These are phyloP conservation scores for Pomacea canaliculata DNA, from an alignment of 2,888 invertebrate genomes.

Conservation along the genomic window DNA sequence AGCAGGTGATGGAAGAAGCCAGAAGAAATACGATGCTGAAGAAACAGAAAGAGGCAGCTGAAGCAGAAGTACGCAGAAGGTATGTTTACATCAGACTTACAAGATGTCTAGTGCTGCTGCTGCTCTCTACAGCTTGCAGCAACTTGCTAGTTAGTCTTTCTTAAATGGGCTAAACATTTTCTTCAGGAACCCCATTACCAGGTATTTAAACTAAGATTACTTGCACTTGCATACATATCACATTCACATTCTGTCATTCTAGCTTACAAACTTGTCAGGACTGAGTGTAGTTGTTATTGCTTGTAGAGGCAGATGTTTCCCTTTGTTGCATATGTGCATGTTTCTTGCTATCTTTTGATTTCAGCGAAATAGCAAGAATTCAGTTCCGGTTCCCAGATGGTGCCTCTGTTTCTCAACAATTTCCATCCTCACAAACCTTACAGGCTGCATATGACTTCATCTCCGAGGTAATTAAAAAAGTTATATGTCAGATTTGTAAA, in stretches of 20 bases:
- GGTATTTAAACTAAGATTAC: too few relatives aligned
- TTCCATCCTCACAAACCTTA: slow-evolving; percentile 79
- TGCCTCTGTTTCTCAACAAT: slow-evolving; percentile 79
- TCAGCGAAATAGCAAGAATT: slow-evolving; percentile 77
- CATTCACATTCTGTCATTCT: too few relatives aligned
- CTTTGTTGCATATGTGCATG: too few relatives aligned
- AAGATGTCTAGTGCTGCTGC: neutral
- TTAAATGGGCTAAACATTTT: too few relatives aligned
- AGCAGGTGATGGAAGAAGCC: slow-evolving; percentile 49
- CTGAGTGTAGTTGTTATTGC: too few relatives aligned
- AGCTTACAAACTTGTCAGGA: too few relatives aligned
- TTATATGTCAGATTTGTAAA: too few relatives aligned
- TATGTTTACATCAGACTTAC: slow-evolving; percentile 25
- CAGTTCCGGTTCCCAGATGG: slow-evolving; percentile 91
- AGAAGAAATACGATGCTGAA: slow-evolving; percentile 53
- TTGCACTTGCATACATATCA: too few relatives aligned
- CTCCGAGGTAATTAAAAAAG: slow-evolving; percentile 41
- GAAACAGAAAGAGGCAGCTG: slow-evolving; percentile 57
- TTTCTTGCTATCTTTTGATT: neutral
- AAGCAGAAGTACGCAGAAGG: slow-evolving; percentile 63
- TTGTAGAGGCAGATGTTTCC: too few relatives aligned
- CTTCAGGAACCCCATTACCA: too few relatives aligned
- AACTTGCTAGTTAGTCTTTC: too few relatives aligned
- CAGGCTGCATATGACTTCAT: slow-evolving; percentile 70
- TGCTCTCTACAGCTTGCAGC: too few relatives aligned